These are phyloP conservation scores for Tipula vernalis DNA, from an alignment of 2,888 invertebrate genomes.

Conservation along the genomic window DNA sequence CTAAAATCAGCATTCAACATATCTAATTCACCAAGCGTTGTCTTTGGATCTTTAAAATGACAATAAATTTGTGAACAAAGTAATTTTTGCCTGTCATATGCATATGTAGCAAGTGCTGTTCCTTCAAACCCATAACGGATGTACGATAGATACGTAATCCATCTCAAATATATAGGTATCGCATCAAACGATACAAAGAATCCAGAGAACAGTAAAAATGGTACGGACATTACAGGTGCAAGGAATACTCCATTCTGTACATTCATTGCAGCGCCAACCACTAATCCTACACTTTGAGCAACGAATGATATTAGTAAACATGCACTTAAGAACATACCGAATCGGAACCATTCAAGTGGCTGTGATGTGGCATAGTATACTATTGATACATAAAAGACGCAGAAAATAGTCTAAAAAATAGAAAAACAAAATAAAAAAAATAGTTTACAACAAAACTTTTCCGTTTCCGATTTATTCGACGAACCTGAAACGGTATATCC, in stretches of 20 bases:
- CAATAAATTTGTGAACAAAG: constrained; percentile 74
- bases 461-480: constrained; percentile 10
- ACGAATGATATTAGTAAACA: constrained; percentile 87
- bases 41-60: constrained; percentile 70
- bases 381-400: constrained; percentile 79
- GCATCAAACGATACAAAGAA: constrained; percentile 96
- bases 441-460: background rate
- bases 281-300: constrained; percentile 88
- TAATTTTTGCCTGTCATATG: constrained; percentile 66
- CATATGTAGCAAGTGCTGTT: constrained; percentile 83
- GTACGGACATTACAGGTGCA: constrained; percentile 93
- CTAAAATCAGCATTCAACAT: constrained; percentile 70
- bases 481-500: constrained; percentile 95
- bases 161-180: constrained; percentile 85
- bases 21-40: constrained; percentile 76
- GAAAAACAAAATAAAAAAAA: background rate
- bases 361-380: constrained; percentile 93
- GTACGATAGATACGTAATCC: constrained; percentile 92
- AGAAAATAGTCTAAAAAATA: constrained; percentile 75
- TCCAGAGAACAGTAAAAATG: constrained; percentile 89
- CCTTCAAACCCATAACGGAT: constrained; percentile 94
- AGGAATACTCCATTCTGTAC: constrained; percentile 94
- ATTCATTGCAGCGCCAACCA: constrained; percentile 92
- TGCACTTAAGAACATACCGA: constrained; percentile 77
- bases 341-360: constrained; percentile 69